Percentiles rank a stretch among this genome's conserved stretches.
phyloP scores from a whole-genome alignment of 2,113 vertebrate species.

The Dipodomys ordii region DNA sequence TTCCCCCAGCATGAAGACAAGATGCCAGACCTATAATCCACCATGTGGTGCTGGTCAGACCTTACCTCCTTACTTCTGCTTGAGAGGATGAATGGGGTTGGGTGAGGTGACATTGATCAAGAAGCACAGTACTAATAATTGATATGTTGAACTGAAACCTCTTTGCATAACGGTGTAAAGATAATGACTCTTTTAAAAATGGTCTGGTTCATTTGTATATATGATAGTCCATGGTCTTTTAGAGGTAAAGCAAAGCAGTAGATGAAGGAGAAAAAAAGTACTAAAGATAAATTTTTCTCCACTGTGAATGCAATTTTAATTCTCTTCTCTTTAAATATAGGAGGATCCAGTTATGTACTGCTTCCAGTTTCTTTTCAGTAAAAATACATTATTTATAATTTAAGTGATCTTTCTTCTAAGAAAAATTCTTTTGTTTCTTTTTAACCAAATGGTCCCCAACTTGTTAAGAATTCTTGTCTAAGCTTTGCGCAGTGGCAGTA shows the following conservation, averaged over 20 bases:
- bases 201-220: not conserved
- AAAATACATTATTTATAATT: not conserved
- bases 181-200: too few species aligned
- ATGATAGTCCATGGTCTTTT: not conserved
- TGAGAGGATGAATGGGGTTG: too few species aligned
- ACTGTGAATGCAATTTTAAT: not conserved
- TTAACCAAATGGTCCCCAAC: not conserved
- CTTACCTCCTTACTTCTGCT: too few species aligned
- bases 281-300: not conserved
- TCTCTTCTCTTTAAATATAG: not conserved
- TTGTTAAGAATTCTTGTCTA: not conserved
- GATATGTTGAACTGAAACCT: too few species aligned
- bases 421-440: not conserved
- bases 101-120: too few species aligned
- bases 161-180: too few species aligned
- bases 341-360: not conserved
- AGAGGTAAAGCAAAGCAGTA: not conserved
- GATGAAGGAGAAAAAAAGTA: not conserved
- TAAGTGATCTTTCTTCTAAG: conserved; percentile 21
- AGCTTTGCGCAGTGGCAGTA: not conserved
- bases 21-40: too few species aligned
- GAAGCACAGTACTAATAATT: too few species aligned
- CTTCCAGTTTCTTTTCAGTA: not conserved
- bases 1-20: too few species aligned
- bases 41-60: too few species aligned